phyloP scores from a whole-genome alignment of 2,888 invertebrate genomes.

The Phyllotreta striolata region DNA sequence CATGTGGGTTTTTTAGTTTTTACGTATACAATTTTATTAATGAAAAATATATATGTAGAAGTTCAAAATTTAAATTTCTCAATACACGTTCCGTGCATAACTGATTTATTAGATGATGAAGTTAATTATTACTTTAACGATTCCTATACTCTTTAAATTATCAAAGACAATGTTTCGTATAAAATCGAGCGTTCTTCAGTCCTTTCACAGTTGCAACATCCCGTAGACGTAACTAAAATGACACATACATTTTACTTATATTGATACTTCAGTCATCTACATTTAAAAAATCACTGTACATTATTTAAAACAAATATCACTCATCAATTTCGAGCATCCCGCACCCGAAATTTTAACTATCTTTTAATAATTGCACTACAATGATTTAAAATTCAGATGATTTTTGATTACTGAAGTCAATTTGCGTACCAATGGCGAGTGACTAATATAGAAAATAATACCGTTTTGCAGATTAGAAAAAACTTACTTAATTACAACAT shows the following conservation, averaged over 20 bases:
- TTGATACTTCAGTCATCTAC: conserved; percentile 57
- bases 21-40: conserved; percentile 12
- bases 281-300: conserved; percentile 56
- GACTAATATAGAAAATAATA: conserved; percentile 9
- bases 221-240: conserved; percentile 47
- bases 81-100: conserved; percentile 10
- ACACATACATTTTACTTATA: conserved; percentile 49
- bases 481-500: not conserved
- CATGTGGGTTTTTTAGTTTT: conserved; percentile 18
- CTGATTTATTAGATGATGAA: conserved; percentile 4
- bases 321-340: conserved; percentile 34
- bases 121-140: too few species aligned
- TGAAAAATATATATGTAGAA: not conserved
- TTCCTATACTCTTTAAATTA: conserved; percentile 6
- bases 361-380: conserved; percentile 44
- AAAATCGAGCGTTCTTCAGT: conserved; percentile 14
- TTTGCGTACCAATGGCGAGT: conserved; percentile 10
- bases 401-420: conserved; percentile 35
- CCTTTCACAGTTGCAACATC: conserved; percentile 47
- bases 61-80: not conserved
- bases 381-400: conserved; percentile 37
- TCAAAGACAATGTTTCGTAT: conserved; percentile 4
- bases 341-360: conserved; percentile 35
- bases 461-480: not conserved
- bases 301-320: conserved; percentile 53